Evolutionary conservation across 1,140 invertebrate species (phyloP).

Genomic region (Zophobas morio): DNA sequence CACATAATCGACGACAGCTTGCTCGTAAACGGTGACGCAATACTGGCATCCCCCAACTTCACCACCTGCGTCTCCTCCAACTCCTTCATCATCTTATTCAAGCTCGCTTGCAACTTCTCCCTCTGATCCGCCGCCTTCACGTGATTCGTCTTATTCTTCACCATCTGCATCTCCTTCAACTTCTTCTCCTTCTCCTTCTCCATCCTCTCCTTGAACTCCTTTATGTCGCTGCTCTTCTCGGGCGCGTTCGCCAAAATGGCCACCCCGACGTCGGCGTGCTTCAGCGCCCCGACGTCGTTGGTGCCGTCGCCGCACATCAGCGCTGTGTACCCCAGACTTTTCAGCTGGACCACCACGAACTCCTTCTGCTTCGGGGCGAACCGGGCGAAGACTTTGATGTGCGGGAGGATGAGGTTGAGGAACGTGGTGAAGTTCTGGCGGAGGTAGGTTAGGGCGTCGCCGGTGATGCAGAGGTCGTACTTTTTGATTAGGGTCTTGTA

Average conservation of each 20-base stretch:
- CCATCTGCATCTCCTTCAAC: conserved; percentile 64
- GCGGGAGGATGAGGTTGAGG: conserved; percentile 83
- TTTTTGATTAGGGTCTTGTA: conserved; percentile 53
- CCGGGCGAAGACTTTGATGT: conserved; percentile 91
- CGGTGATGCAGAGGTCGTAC: conserved; percentile 95
- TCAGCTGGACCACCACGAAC: conserved; percentile 91
- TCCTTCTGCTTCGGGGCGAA: conserved; percentile 99
- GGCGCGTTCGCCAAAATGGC: conserved; percentile 85
- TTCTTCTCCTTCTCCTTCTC: conserved; percentile 59
- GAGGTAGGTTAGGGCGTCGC: conserved; percentile 88
- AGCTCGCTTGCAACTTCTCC: conserved; percentile 69
- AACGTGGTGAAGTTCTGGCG: conserved; percentile 76
- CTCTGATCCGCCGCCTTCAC: conserved; percentile 66
- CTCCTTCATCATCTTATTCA: conserved; percentile 90
- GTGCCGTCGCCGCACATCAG: conserved; percentile 99
- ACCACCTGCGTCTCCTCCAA: conserved; percentile 91
- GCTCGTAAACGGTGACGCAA: conserved; percentile 99
- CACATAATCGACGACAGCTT: conserved; percentile 97
- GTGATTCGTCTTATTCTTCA: conserved; percentile 61
- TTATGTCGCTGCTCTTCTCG: conserved; percentile 68
- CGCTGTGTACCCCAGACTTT: conserved; percentile 89
- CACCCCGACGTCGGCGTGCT: conserved; percentile 96
- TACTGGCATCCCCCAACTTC: conserved; percentile 97
- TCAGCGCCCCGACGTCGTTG: conserved; percentile 99
- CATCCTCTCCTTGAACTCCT: conserved; percentile 56